A percentile compares a stretch with the other conserved stretches of the same genome.
Evolutionary conservation across 2,113 vertebrate species (phyloP).

Genomic region (Micromys minutus): DNA sequence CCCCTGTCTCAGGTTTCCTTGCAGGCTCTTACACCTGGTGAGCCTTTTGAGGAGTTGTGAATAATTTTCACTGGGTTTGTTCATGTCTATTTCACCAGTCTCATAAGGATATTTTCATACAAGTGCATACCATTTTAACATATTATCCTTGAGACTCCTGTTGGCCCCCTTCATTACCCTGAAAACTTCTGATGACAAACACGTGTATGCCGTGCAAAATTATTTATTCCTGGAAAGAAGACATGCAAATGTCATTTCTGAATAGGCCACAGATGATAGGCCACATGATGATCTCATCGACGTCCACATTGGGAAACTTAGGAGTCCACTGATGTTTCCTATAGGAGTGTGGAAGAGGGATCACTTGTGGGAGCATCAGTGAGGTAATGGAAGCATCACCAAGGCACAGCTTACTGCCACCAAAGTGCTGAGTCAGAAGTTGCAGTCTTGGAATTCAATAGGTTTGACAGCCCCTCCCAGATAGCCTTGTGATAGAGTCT

Average conservation of each 20-base stretch:
- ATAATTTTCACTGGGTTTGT: not conserved
- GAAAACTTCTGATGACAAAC: not conserved
- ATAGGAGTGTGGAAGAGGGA: not conserved
- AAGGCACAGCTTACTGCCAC: not conserved
- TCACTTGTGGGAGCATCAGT: not conserved
- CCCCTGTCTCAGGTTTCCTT: too few relatives aligned
- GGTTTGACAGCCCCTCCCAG: not conserved
- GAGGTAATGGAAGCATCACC: too few relatives aligned
- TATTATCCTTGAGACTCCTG: not conserved
- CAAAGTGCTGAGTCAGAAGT: not conserved
- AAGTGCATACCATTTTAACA: not conserved
- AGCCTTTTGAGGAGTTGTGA: not conserved
- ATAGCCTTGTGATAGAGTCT: not conserved
- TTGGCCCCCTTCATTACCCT: not conserved
- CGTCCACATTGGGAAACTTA: too few relatives aligned
- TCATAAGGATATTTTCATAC: not conserved
- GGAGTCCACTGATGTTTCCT: not conserved
- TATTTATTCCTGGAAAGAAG: too few relatives aligned
- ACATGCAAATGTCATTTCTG: not conserved
- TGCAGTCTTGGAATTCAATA: not conserved
- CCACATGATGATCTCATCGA: not conserved
- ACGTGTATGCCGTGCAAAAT: not conserved
- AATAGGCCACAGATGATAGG: not conserved
- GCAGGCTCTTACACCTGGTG: too few relatives aligned
- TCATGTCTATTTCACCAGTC: not conserved